These are phyloP conservation scores for Myopa tessellatipennis DNA, from an alignment of 2,888 invertebrate genomes.

Conservation along the genomic window DNA sequence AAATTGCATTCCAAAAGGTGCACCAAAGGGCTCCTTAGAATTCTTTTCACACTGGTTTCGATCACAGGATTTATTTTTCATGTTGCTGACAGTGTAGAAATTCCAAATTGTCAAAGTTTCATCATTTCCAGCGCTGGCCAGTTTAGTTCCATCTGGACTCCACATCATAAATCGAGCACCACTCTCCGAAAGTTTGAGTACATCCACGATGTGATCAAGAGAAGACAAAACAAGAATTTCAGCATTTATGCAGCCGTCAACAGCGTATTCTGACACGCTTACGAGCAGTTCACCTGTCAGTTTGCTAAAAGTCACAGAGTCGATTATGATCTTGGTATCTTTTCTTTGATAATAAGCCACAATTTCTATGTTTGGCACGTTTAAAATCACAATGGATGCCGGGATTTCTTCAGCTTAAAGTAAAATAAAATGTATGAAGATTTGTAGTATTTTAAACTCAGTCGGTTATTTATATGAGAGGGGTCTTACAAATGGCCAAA, in stretches of 20 bases:
- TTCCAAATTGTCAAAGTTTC: conserved; percentile 68
- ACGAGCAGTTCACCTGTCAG: conserved; percentile 68
- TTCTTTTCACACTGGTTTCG: conserved; percentile 20
- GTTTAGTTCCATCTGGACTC: conserved; percentile 62
- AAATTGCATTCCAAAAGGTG: conserved; percentile 47
- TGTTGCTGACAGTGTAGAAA: conserved; percentile 53
- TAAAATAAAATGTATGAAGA: not conserved
- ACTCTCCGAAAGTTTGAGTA: conserved; percentile 56
- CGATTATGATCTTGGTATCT: conserved; percentile 57
- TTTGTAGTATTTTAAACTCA: not conserved
- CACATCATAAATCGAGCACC: conserved; percentile 63
- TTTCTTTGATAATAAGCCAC: conserved; percentile 63
- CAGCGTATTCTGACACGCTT: conserved; percentile 56
- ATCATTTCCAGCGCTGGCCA: conserved; percentile 66
- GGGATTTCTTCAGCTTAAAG: conserved; percentile 59
- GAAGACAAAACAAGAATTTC: conserved; percentile 65
- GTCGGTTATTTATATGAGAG: not conserved
- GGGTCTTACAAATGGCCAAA: conserved; percentile 63
- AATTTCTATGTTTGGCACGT: conserved; percentile 59
- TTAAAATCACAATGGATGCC: conserved; percentile 60
- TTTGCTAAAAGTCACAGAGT: conserved; percentile 66
- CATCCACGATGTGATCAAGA: conserved; percentile 63
- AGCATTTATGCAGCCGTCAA: conserved; percentile 48
- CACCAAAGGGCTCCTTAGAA: conserved; percentile 36
- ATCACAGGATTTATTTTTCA: conserved; percentile 14